These are phyloP conservation scores for Neoascia interrupta DNA, from an alignment of 2,888 invertebrate genomes.

Conservation along the genomic window DNA sequence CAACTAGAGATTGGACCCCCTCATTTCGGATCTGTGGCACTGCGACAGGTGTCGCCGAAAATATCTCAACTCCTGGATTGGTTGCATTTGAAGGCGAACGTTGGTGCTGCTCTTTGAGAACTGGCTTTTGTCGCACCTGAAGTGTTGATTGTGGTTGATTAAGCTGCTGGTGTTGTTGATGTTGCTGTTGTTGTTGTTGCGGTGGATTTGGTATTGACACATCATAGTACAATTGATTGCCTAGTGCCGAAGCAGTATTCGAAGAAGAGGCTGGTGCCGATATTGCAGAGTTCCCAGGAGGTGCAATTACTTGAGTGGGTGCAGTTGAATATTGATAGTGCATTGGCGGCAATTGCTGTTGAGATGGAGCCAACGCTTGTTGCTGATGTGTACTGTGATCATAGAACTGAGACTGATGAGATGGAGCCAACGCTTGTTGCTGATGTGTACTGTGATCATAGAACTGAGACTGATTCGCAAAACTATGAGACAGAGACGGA, in stretches of 20 bases:
- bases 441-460: conserved; percentile 52
- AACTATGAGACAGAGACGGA: background rate
- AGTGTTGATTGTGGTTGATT: background rate
- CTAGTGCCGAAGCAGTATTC: conserved; percentile 8
- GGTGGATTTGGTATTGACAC: background rate
- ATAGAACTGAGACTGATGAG: conserved; percentile 34
- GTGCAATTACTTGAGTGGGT: conserved; percentile 24
- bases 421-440: background rate
- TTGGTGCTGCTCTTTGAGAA: conserved; percentile 12
- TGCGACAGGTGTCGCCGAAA: background rate
- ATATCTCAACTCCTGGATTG: conserved; percentile 1
- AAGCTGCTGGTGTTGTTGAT: background rate
- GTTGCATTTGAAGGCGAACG: conserved; percentile 2
- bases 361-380: background rate
- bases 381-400: conserved; percentile 41
- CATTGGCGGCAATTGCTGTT: conserved; percentile 42
- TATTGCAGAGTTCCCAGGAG: background rate
- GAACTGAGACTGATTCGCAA: conserved; percentile 28
- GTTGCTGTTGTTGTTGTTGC: conserved; percentile 39
- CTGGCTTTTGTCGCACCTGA: background rate
- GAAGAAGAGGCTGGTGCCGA: background rate
- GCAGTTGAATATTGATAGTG: conserved; percentile 41
- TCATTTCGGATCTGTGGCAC: too few relatives aligned
- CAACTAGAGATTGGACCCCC: too few relatives aligned
- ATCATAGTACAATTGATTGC: conserved; percentile 36